Percentiles rank a stretch among this genome's conserved stretches.
phyloP scores from a whole-genome alignment of 2,888 invertebrate species.

The Hirudinaria manillensis region DNA sequence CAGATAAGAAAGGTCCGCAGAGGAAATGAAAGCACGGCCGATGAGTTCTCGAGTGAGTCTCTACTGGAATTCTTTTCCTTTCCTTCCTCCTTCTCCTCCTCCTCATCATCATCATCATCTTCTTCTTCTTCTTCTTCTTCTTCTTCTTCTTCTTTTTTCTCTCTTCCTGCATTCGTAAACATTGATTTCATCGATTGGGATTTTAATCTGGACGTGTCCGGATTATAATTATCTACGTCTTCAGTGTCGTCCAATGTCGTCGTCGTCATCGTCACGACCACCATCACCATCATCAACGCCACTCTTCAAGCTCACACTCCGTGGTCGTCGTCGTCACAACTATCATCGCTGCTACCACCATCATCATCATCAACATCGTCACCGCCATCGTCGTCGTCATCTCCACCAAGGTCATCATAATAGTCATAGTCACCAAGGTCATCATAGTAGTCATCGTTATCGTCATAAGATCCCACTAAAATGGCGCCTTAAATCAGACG shows the following conservation, averaged over 20 bases:
- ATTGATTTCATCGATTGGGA: too few species aligned
- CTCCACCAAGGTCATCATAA: constrained; percentile 12
- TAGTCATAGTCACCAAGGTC: constrained; percentile 2
- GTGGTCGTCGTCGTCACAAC: constrained; percentile 13
- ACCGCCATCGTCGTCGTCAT: constrained; percentile 11
- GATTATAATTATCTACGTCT: neutral
- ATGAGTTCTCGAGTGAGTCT: too few species aligned
- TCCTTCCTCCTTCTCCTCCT: too few species aligned
- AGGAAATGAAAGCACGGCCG: too few species aligned
- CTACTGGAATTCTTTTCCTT: too few species aligned
- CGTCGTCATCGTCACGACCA: neutral
- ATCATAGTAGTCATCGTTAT: constrained; percentile 6
- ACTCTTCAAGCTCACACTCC: neutral
- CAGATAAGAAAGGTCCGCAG: too few species aligned
- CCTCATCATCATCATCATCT: neutral
- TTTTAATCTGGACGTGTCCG: too few species aligned
- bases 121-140: constrained; percentile 3
- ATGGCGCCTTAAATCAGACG: neutral
- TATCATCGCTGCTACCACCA: neutral
- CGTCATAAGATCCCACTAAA: neutral
- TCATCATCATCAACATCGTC: neutral
- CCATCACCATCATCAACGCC: neutral
- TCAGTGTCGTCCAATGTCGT: neutral
- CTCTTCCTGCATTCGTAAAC: too few species aligned
- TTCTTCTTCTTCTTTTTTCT: too few species aligned